A percentile compares a stretch with the other conserved stretches of the same genome.
These are phyloP conservation scores for Neoseiulus cucumeris DNA, from an alignment of 1,140 invertebrate species.

Conservation along the genomic window DNA sequence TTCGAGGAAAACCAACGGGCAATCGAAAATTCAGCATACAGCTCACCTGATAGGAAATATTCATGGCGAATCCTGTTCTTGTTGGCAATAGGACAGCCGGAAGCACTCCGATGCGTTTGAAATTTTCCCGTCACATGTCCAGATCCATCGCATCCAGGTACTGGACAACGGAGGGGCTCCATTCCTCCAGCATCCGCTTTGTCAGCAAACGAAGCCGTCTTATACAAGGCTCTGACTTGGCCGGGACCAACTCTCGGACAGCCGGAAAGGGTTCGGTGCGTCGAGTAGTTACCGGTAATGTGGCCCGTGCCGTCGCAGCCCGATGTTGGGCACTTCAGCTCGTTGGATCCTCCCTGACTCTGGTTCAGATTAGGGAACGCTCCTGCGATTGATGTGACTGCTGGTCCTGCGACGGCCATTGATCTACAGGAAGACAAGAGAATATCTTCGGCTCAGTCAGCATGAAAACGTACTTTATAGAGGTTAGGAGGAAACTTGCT, in stretches of 20 bases:
- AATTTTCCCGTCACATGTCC: constrained; percentile 32
- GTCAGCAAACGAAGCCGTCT: constrained; percentile 7
- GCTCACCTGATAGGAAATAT: constrained; percentile 12
- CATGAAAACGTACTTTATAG: background rate
- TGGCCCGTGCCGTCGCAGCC: constrained; percentile 65
- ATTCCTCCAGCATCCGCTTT: constrained; percentile 10
- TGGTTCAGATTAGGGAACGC: background rate
- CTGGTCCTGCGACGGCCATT: constrained; percentile 1
- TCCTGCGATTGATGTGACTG: background rate
- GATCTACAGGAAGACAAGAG: constrained; percentile 11
- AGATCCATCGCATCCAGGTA: constrained; percentile 30
- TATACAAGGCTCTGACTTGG: constrained; percentile 5
- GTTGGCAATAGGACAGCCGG: constrained; percentile 21
- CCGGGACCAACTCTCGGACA: constrained; percentile 48
- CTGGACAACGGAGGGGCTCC: constrained; percentile 24
- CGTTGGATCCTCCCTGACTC: constrained; percentile 7
- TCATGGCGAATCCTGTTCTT: constrained; percentile 15
- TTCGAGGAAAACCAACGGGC: too few species aligned
- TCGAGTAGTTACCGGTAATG: constrained; percentile 62
- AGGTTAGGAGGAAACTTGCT: background rate
- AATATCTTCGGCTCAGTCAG: constrained; percentile 12
- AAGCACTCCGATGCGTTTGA: constrained; percentile 28
- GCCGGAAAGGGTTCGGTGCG: constrained; percentile 59
- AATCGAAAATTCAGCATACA: too few species aligned
- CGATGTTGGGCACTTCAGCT: constrained; percentile 45